Percentiles rank a stretch among this genome's conserved stretches.
Conservation (phyloP, 1,140 invertebrate species). For the Zaprionus nigranus region DNA sequence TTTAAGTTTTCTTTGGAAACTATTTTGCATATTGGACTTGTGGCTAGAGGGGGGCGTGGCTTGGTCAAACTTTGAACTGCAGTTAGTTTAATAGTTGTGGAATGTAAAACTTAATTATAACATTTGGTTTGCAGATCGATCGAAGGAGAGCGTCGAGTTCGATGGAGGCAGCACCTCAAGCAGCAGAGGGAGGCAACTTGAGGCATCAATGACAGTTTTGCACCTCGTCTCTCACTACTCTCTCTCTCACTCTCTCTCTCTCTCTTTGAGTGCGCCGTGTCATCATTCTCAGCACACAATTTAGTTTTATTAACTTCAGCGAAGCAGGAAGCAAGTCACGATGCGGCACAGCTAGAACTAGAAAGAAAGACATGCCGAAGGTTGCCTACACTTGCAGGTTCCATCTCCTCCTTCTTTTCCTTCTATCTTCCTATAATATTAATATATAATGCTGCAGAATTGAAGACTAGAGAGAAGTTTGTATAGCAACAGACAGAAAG, state of each 20-base stretch:
- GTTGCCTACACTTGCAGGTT: no score
- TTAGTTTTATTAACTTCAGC: constrained; percentile 73
- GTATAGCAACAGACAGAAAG: no score
- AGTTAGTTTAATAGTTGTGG: constrained; percentile 4
- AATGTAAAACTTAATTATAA: constrained; percentile 60
- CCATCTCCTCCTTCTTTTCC: no score
- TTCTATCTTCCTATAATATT: no score
- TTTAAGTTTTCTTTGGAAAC: constrained; percentile 14
- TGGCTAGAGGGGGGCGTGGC: neutral
- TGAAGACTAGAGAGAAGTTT: no score
- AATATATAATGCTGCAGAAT: no score
- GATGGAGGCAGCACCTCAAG: constrained; percentile 14
- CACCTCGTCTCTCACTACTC: neutral
- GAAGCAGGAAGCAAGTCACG: constrained; percentile 15
- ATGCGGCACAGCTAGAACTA: neutral
- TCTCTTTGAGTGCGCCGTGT: constrained; percentile 43
- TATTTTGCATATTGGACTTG: constrained; percentile 38
- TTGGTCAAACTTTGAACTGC: constrained; percentile 7
- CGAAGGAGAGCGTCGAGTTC: constrained; percentile 6
- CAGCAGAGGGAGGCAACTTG: neutral
- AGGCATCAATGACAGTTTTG: constrained; percentile 1
- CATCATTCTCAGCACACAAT: constrained; percentile 71
- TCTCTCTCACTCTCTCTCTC: neutral
- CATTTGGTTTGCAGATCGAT: constrained; percentile 14
- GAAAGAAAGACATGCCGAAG: no score